Evolutionary conservation across 2,888 invertebrate species (phyloP), one percentile per base, ranked within the genome.

Genomic region (Rhingia campestris): DNA sequence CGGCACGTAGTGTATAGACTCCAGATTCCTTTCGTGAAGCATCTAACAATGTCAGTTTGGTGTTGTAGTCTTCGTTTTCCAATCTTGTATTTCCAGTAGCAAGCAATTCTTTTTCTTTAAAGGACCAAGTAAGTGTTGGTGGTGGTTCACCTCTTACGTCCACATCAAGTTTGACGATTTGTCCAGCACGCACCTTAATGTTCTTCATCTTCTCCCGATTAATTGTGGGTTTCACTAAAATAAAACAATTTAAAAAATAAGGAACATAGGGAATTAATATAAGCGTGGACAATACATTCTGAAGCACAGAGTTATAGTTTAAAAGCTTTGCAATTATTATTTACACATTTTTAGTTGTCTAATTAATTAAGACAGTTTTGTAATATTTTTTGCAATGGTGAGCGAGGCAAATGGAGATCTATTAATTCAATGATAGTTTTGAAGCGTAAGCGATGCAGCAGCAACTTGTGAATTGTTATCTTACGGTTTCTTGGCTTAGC

Each of bases 121-220:
- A 88, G 35, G 77, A 94, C 97, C 97, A 98, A 5, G 95, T 95
- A 87, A 96, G 94, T 86, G 94, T 95, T 92, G 99, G 99, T 89
- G 97, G 96, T 61, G 99, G 99, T 92, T 99, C 99, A 90, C 99
- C 99, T 90, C 96, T 95, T 87, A 98, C 96, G 91, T 98, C 97
- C 3, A 99, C 97, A 90, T 98, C 98, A 88, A 99, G 93, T 88
- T 96, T 97, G 88, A 99, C 95, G 7, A 95, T 93, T 89, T 97
- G 96, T 0, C 99, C 98, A 30, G 97, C 97, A 87, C 98, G 95
- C 4, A 99, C 95, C 89, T 96, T 96, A 0, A 98, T 93, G 1
- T 96, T 95, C 82, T 96, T 95, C 91, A 99, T 93, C 92, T 98
- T 98, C 87, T 98, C 97, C 81, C 98, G 95, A 91, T 99, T 98